These are phyloP conservation scores for Lagocephalus sceleratus DNA, from an alignment of 2,797 vertebrate genomes.

Conservation along the genomic window DNA sequence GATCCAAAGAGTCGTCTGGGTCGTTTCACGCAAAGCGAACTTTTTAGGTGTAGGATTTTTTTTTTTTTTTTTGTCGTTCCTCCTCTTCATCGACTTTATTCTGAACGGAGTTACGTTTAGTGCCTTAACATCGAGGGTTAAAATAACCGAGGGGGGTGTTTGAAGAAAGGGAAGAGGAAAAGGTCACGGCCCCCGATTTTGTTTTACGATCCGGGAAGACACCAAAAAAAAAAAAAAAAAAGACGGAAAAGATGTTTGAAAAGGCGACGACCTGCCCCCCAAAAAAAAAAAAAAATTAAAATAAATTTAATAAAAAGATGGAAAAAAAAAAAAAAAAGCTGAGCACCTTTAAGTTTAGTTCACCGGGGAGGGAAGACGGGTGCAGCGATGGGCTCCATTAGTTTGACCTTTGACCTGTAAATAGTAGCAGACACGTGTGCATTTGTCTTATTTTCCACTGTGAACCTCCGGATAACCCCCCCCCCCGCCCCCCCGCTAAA, in stretches of 20 bases:
- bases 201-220: constrained; percentile 37
- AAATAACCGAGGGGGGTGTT: constrained; percentile 31
- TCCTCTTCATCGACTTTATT: constrained; percentile 39
- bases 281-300: too few relatives aligned
- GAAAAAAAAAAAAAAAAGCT: constrained; percentile 32
- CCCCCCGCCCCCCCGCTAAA: background rate
- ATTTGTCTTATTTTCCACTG: constrained; percentile 33
- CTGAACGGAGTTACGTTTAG: constrained; percentile 53
- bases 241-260: constrained; percentile 34
- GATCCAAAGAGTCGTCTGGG: constrained; percentile 56
- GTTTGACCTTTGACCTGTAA: background rate
- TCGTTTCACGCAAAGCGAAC: constrained; percentile 62
- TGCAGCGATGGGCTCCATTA: background rate
- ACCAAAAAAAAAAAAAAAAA: constrained; percentile 40
- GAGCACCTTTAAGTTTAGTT: constrained; percentile 49
- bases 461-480: constrained; percentile 33
- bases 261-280: constrained; percentile 6
- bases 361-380: constrained; percentile 16
- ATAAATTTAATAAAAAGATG: constrained; percentile 35
- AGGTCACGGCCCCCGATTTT: constrained; percentile 42
- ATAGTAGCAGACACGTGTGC: background rate
- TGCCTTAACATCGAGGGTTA: constrained; percentile 68
- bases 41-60: constrained; percentile 68
- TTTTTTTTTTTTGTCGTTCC: constrained; percentile 33
- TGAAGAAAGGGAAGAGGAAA: constrained; percentile 30